Percentiles rank a stretch among this genome's conserved stretches.
Evolutionary conservation across 2,113 vertebrate species (phyloP).

Genomic region (Tringa solitaria): DNA sequence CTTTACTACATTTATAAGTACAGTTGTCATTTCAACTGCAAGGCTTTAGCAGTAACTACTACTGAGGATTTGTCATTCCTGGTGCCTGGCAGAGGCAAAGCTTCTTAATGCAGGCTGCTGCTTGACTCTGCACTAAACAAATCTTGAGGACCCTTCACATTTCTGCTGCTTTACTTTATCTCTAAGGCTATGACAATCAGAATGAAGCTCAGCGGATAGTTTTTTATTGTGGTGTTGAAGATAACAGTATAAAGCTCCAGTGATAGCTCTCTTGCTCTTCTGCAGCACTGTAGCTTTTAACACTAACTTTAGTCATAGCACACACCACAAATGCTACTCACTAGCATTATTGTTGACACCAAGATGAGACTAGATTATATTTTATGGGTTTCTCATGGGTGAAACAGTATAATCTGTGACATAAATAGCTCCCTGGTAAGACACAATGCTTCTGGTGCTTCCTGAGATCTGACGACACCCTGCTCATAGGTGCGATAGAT

Average conservation of each 20-base stretch:
- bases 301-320: background rate
- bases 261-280: background rate
- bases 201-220: background rate
- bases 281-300: background rate
- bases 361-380: background rate
- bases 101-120: background rate
- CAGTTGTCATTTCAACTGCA: conserved; percentile 11
- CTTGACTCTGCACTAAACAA: background rate
- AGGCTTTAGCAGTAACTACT: conserved; percentile 19
- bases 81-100: background rate
- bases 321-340: fast-evolving
- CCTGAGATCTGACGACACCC: background rate
- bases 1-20: background rate
- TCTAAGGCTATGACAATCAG: background rate
- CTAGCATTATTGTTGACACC: background rate
- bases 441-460: background rate
- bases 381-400: background rate
- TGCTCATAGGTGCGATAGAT: background rate
- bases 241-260: background rate
- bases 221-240: background rate
- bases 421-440: background rate
- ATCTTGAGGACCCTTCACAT: background rate
- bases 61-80: background rate
- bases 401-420: background rate
- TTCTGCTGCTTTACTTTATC: background rate